Conservation (phyloP, 1,140 invertebrate species). For the Theocolax elegans region DNA sequence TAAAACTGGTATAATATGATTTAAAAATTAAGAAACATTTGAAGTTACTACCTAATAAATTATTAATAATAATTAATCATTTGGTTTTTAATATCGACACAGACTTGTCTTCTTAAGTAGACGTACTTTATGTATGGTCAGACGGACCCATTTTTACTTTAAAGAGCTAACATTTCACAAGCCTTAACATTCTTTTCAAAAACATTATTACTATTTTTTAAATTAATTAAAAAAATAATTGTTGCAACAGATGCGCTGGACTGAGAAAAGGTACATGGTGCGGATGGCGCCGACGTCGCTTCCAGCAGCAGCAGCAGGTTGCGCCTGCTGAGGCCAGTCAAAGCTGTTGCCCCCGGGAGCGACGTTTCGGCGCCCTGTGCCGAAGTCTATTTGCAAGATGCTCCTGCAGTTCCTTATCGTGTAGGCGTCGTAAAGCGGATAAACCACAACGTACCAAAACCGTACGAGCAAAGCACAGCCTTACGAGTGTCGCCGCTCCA, state of each 20-base stretch:
- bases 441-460: conserved; percentile 53
- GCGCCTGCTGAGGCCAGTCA: conserved; percentile 14
- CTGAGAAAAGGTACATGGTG: conserved; percentile 53
- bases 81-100: too few species aligned
- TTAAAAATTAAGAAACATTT: too few species aligned
- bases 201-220: too few species aligned
- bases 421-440: conserved; percentile 47
- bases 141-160: too few species aligned
- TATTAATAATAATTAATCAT: too few species aligned
- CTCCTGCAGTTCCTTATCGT: conserved; percentile 30
- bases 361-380: conserved; percentile 48
- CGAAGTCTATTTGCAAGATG: conserved; percentile 52
- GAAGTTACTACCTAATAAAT: too few species aligned
- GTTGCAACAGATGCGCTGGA: conserved; percentile 55
- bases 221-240: too few species aligned
- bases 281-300: conserved; percentile 40
- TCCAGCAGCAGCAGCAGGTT: conserved; percentile 45
- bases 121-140: too few species aligned
- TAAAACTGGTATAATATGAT: too few species aligned
- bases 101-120: too few species aligned
- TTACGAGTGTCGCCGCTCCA: conserved; percentile 63
- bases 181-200: too few species aligned
- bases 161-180: too few species aligned
- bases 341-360: conserved; percentile 47
- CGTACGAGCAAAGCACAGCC: conserved; percentile 64